phyloP scores from a whole-genome alignment of 2,888 invertebrate species.

The Mantis religiosa region DNA sequence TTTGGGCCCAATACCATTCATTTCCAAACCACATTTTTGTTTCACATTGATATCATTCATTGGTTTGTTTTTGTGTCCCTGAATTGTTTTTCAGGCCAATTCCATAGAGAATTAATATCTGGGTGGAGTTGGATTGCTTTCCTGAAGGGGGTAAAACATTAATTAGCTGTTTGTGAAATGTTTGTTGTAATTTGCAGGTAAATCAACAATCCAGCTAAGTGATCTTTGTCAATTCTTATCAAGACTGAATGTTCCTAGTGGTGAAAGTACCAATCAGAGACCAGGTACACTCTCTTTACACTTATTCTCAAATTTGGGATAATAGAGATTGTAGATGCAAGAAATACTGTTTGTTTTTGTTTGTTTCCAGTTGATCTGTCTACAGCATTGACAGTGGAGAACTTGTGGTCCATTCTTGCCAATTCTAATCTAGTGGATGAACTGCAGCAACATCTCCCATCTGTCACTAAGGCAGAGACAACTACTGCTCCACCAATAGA shows the following conservation, averaged over 20 bases:
- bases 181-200: neutral
- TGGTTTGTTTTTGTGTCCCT: too few relatives aligned
- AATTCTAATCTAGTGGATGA: slow-evolving; percentile 53
- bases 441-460: slow-evolving; percentile 38
- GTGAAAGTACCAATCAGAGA: neutral
- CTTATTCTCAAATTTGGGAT: too few relatives aligned
- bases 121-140: too few relatives aligned
- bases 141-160: too few relatives aligned
- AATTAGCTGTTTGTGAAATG: too few relatives aligned
- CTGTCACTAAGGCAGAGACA: slow-evolving; percentile 50
- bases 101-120: too few relatives aligned
- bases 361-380: slow-evolving; percentile 57
- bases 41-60: too few relatives aligned
- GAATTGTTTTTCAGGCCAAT: too few relatives aligned
- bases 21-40: too few relatives aligned
- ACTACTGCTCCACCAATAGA: slow-evolving; percentile 53
- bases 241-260: slow-evolving; percentile 43
- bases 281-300: neutral
- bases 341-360: slow-evolving; percentile 7
- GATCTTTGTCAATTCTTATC: slow-evolving; percentile 84
- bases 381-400: slow-evolving; percentile 58
- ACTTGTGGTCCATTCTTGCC: slow-evolving; percentile 60
- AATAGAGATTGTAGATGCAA: neutral
- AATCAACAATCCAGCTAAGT: slow-evolving; percentile 63
- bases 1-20: too few relatives aligned